phyloP scores from a whole-genome alignment of 2,797 vertebrate genomes.

The Anableps anableps region DNA sequence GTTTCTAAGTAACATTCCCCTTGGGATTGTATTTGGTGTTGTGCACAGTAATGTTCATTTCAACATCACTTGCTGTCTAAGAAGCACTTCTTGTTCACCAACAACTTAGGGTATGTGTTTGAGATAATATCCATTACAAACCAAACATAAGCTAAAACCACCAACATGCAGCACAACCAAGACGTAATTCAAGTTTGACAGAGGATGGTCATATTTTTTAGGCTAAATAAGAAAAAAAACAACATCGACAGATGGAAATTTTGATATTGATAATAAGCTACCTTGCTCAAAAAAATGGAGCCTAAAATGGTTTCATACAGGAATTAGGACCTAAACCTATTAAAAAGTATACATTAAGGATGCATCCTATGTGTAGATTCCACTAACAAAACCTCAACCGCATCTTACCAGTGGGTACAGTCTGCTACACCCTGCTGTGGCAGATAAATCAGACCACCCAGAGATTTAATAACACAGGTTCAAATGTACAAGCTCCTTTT shows the following conservation, averaged over 20 bases:
- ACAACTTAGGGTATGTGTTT: slow-evolving; percentile 1
- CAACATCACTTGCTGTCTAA: slow-evolving; percentile 78
- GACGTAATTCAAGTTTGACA: neutral
- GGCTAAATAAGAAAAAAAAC: neutral
- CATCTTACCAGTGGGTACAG: slow-evolving; percentile 41
- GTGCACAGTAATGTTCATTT: slow-evolving; percentile 60
- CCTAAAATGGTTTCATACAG: neutral
- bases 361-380: neutral
- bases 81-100: slow-evolving; percentile 43
- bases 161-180: slow-evolving; percentile 29
- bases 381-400: slow-evolving; percentile 19
- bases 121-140: slow-evolving; percentile 45
- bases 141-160: slow-evolving; percentile 50
- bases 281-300: slow-evolving; percentile 1
- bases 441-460: slow-evolving; percentile 59
- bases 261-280: slow-evolving; percentile 4
- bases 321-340: slow-evolving; percentile 11
- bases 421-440: slow-evolving; percentile 40
- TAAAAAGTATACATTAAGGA: slow-evolving; percentile 20
- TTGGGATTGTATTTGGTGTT: slow-evolving; percentile 59
- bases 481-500: slow-evolving; percentile 15
- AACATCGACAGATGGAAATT: slow-evolving; percentile 25
- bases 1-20: slow-evolving; percentile 80
- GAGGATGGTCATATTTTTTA: neutral
- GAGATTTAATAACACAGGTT: slow-evolving; percentile 37